Evolutionary conservation across 2,113 vertebrate genomes (phyloP).

Genomic region (Chauna torquata): DNA sequence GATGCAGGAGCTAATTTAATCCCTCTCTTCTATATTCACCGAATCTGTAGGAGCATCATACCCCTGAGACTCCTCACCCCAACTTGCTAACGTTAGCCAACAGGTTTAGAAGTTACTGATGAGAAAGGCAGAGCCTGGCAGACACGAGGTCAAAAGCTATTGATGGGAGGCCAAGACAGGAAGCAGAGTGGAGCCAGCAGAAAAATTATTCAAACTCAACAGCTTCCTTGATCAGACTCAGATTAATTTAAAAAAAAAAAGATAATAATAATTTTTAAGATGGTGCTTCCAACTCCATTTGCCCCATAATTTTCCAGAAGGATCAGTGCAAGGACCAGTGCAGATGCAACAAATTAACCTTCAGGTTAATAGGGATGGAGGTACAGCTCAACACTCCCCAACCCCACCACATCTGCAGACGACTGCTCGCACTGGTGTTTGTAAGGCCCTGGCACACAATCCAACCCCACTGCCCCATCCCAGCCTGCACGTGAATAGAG

Average conservation of each 20-base stretch:
- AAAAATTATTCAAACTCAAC: not conserved
- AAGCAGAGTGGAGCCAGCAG: not conserved
- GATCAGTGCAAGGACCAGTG: not conserved
- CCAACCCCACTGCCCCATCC: not conserved
- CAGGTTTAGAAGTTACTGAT: not conserved
- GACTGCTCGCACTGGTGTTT: not conserved
- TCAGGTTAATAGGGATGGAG: not conserved
- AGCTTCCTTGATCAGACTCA: not conserved
- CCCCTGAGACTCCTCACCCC: not conserved
- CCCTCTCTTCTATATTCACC: not conserved
- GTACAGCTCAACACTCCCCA: not conserved
- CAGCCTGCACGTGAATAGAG: not conserved
- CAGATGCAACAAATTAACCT: not conserved
- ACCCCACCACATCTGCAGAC: not conserved
- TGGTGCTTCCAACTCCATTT: not conserved
- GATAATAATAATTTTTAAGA: not conserved
- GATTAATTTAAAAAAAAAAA: not conserved
- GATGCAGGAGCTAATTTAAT: not conserved
- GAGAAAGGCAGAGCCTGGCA: not conserved
- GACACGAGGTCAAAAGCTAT: fast-evolving
- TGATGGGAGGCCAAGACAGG: not conserved
- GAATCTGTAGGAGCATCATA: not conserved
- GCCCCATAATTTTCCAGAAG: not conserved
- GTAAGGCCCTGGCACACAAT: not conserved
- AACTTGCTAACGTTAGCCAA: not conserved